Percentiles rank a stretch among this genome's conserved stretches.
Conservation (phyloP, 2,888 invertebrate genomes). For the Branchinecta sandiegonensis region DNA sequence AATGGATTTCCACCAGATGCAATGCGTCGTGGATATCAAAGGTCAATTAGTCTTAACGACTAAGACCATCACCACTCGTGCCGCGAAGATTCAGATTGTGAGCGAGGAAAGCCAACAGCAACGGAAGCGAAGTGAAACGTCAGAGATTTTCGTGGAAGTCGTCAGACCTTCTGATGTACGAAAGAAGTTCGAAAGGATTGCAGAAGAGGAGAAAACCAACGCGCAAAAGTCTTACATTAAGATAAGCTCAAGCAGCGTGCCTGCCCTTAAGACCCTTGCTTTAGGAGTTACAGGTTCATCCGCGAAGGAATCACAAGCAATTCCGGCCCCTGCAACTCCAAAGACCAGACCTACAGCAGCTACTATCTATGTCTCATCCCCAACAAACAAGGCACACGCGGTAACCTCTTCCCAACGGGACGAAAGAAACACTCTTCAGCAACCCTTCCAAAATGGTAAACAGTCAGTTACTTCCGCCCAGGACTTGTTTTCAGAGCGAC, state of each 20-base stretch:
- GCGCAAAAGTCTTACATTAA: background rate
- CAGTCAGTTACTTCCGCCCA: background rate
- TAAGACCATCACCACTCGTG: background rate
- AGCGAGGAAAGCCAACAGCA: background rate
- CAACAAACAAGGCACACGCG: background rate
- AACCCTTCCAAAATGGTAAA: background rate
- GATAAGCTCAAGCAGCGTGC: background rate
- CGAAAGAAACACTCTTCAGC: background rate
- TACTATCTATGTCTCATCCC: background rate
- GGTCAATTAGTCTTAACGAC: background rate
- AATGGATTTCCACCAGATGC: background rate
- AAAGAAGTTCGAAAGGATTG: constrained; percentile 6
- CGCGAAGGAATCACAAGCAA: background rate
- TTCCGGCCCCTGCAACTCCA: background rate
- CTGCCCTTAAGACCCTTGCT: background rate
- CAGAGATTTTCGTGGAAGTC: background rate
- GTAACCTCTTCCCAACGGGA: background rate
- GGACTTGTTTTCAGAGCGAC: background rate
- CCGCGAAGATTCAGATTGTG: background rate
- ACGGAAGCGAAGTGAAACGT: background rate
- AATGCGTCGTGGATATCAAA: background rate
- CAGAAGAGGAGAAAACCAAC: background rate
- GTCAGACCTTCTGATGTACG: background rate
- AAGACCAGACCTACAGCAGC: background rate
- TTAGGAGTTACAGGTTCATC: background rate